A percentile compares a stretch with the other conserved stretches of the same genome.
phyloP scores from a whole-genome alignment of 2,113 vertebrate species.

The Pedionomus torquatus region DNA sequence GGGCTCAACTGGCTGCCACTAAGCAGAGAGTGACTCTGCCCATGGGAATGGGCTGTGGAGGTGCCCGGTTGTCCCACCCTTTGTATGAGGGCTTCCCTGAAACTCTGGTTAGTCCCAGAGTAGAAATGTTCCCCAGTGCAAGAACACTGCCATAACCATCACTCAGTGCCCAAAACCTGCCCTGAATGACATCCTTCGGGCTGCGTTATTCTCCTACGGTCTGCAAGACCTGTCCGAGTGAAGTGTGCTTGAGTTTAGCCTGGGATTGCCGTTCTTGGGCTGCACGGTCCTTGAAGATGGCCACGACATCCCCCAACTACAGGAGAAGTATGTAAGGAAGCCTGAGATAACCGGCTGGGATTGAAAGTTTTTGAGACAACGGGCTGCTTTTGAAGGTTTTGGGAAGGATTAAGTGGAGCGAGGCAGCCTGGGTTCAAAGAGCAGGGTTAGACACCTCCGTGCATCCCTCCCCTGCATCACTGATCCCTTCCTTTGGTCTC shows the following conservation, averaged over 20 bases:
- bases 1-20: accelerated
- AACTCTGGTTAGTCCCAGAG: background rate
- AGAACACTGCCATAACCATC: background rate
- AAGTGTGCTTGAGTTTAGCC: background rate
- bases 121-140: background rate
- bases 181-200: background rate
- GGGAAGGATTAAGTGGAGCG: background rate
- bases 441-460: accelerated
- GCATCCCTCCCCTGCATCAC: background rate
- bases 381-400: background rate
- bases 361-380: background rate
- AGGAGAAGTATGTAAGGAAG: background rate
- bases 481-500: background rate
- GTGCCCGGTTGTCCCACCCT: background rate
- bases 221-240: background rate
- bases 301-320: background rate
- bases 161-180: background rate
- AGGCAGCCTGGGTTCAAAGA: background rate
- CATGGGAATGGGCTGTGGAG: accelerated
- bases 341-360: background rate
- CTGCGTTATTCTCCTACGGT: background rate
- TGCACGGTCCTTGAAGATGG: accelerated
- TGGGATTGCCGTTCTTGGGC: background rate
- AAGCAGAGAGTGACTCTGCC: background rate
- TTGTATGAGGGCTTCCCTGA: accelerated